A percentile compares a stretch with the other conserved stretches of the same genome.
phyloP scores from a whole-genome alignment of 2,797 vertebrate genomes.

The Anomalospiza imberbis region DNA sequence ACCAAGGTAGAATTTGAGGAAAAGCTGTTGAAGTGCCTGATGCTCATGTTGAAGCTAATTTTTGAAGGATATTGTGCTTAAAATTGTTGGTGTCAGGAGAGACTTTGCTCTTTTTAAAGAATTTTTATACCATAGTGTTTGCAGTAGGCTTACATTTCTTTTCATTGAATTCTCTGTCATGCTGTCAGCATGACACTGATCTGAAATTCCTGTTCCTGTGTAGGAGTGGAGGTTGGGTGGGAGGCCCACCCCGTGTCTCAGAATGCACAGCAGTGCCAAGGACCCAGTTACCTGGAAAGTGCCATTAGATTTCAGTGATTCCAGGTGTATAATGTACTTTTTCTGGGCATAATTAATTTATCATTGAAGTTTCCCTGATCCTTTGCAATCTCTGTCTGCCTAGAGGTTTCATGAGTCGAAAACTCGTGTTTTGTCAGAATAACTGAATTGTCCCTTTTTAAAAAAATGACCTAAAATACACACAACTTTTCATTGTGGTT shows the following conservation, averaged over 20 bases:
- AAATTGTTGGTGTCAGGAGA: background rate
- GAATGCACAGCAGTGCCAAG: background rate
- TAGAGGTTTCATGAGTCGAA: background rate
- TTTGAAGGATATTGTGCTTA: background rate
- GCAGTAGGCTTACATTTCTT: background rate
- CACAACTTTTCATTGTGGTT: background rate
- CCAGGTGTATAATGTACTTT: background rate
- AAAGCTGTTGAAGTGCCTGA: background rate
- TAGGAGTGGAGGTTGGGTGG: conserved; percentile 13
- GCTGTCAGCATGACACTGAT: background rate
- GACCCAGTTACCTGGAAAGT: background rate
- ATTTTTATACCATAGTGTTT: background rate
- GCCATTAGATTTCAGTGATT: background rate
- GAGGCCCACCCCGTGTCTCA: background rate
- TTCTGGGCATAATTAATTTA: background rate
- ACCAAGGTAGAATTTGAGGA: background rate
- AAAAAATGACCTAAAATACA: background rate
- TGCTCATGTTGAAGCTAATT: background rate
- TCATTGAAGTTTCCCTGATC: background rate
- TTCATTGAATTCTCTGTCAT: background rate
- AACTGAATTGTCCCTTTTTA: background rate
- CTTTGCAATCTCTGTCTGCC: background rate
- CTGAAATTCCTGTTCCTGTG: background rate
- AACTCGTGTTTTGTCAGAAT: conserved; percentile 21
- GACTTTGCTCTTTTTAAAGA: background rate